Evolutionary conservation across 2,113 vertebrate genomes (phyloP), one percentile per base, ranked within the genome.

Genomic region (Gavia stellata): DNA sequence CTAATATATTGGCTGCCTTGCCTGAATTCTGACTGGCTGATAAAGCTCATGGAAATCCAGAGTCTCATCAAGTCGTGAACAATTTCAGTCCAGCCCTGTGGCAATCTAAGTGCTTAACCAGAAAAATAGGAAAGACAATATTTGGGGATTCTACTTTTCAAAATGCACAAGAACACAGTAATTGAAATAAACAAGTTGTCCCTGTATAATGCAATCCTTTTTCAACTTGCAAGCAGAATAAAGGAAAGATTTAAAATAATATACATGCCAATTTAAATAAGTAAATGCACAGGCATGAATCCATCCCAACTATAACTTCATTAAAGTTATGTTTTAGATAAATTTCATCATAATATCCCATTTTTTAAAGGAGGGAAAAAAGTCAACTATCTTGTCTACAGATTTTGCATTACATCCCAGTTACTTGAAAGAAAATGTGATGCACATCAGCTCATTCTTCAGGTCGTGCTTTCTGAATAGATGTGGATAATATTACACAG

Each of bases 11-110:
- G 91, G 36, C 81, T 96, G 61, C 66, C 71, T 96, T 95, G 77
- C 67, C 50, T 92, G 72, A 92, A 96, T 96, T 94, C 81, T 94
- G 93, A 86, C 78, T 95, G 78, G 49, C 36, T 95, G 94, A 88
- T 90, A 86, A 96, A 94, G 36, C 73, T 84, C 47, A 71, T 3
- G 9, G 68, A 96, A 96, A 96, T 94, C 89, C 90, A 86, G 55
- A 88, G 72, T 80, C 75, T 94, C 86, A 90, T 96, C 85, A 85
- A 67, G 61, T 92, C 58, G n/a, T 68, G 53, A 61, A 71, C 26
- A 90, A 74, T 88, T 96, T 94, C 40, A 86, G 50, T 80, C 40
- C 59, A 70, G 67, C 85, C 84, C 40, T 86, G 63, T 82, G 42
- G 61, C 62, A 96, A 83, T 58, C 61, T 84, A 88, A 81, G 55